phyloP scores from a whole-genome alignment of 2,113 vertebrate genomes.

The Aramus guarauna region DNA sequence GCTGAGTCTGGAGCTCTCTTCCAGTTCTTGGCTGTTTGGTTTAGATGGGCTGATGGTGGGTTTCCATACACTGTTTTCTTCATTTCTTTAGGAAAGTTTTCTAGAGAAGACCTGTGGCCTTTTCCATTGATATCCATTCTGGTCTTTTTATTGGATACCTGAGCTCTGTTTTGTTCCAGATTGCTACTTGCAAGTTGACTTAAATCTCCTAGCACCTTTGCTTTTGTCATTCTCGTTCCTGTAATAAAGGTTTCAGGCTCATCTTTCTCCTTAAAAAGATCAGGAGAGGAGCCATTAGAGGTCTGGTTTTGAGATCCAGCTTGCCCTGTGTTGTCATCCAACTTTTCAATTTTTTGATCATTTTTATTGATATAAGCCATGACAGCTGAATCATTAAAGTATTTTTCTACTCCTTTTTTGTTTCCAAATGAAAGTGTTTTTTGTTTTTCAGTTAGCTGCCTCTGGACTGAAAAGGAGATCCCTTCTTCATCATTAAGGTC shows the following conservation, averaged over 20 bases:
- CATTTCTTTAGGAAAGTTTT: slow-evolving; percentile 6
- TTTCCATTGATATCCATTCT: slow-evolving; percentile 18
- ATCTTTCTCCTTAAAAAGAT: slow-evolving; percentile 34
- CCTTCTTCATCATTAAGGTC: slow-evolving; percentile 52
- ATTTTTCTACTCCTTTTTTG: neutral
- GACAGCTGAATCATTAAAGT: neutral
- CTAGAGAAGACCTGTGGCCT: neutral
- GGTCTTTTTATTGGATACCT: slow-evolving; percentile 26
- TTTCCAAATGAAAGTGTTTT: neutral
- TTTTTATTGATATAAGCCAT: slow-evolving; percentile 42
- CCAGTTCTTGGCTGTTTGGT: slow-evolving; percentile 56
- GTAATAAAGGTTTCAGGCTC: slow-evolving; percentile 27
- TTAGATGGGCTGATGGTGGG: slow-evolving; percentile 37
- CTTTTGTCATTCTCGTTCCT: slow-evolving; percentile 43
- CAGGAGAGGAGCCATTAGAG: slow-evolving; percentile 2
- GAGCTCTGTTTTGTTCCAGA: slow-evolving; percentile 48
- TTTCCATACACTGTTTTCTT: slow-evolving; percentile 68
- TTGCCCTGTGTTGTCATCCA: neutral
- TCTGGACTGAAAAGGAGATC: slow-evolving; percentile 50
- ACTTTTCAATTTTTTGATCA: slow-evolving; percentile 21
- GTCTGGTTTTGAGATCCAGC: slow-evolving; percentile 16
- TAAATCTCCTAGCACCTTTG: slow-evolving; percentile 35
- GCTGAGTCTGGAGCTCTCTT: slow-evolving; percentile 34
- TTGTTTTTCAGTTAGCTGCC: slow-evolving; percentile 49
- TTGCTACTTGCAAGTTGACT: neutral